Percentiles rank a stretch among this genome's conserved stretches.
Evolutionary conservation across 2,888 invertebrate species (phyloP).

Genomic region (Calameuta pallipes): DNA sequence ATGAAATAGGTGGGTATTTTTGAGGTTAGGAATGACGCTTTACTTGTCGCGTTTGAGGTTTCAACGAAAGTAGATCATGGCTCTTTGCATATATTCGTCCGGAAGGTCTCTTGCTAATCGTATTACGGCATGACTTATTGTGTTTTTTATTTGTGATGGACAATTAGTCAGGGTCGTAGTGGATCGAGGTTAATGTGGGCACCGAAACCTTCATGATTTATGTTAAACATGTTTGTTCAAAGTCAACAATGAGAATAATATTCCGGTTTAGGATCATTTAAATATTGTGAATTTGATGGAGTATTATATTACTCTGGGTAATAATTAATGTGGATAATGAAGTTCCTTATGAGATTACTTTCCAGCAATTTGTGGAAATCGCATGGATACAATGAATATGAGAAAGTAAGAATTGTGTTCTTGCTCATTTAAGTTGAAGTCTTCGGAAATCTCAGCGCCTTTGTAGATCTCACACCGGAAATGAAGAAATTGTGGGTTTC

Average conservation of each 20-base stretch:
- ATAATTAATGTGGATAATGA: background rate
- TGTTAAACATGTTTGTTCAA: background rate
- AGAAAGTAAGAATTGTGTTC: background rate
- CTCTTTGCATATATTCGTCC: background rate
- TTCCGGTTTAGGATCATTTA: background rate
- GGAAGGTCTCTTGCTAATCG: background rate
- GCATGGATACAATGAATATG: background rate
- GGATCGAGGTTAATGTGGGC: background rate
- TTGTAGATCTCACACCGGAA: background rate
- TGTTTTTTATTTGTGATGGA: background rate
- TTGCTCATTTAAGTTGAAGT: background rate
- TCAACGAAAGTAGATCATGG: background rate
- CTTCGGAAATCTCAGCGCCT: background rate
- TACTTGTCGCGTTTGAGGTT: background rate
- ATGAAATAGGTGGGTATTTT: too few species aligned
- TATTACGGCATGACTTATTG: background rate
- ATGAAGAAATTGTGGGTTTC: background rate
- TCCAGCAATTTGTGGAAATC: background rate
- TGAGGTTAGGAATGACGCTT: too few species aligned
- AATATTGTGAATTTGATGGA: background rate
- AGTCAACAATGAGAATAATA: background rate
- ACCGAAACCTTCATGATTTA: background rate
- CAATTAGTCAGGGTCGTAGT: background rate
- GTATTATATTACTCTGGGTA: background rate
- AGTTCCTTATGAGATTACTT: background rate